A percentile compares a stretch with the other conserved stretches of the same genome.
phyloP scores from a whole-genome alignment of 2,113 vertebrate species.

The Edolisoma coerulescens region DNA sequence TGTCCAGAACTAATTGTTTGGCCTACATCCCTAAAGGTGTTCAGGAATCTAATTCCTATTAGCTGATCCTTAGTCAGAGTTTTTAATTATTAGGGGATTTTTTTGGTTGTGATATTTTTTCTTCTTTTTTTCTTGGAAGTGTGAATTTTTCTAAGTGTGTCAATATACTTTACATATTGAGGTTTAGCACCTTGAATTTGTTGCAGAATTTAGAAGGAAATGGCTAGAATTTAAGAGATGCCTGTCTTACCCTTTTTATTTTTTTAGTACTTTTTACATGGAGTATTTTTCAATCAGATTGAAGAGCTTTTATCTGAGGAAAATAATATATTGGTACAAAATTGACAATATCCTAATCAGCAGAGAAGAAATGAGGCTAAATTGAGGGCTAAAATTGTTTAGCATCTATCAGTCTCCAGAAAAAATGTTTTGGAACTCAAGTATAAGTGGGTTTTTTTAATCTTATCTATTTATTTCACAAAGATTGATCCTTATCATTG shows the following conservation, averaged over 20 bases:
- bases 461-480: neutral
- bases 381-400: neutral
- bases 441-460: neutral
- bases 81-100: accelerated
- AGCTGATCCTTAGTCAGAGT: neutral
- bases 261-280: neutral
- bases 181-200: neutral
- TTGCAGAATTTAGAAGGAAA: neutral
- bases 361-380: neutral
- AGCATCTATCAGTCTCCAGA: neutral
- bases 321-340: neutral
- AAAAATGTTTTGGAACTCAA: neutral
- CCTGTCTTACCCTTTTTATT: neutral
- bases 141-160: neutral
- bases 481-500: neutral
- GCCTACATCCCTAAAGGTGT: neutral
- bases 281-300: neutral
- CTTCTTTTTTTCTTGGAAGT: neutral
- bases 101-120: neutral
- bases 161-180: neutral
- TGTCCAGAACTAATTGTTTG: neutral
- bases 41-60: neutral
- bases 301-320: neutral
- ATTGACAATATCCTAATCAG: neutral
- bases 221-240: neutral